Evolutionary conservation across 2,797 vertebrate genomes (phyloP).

Genomic region (Sebastes umbrosus): DNA sequence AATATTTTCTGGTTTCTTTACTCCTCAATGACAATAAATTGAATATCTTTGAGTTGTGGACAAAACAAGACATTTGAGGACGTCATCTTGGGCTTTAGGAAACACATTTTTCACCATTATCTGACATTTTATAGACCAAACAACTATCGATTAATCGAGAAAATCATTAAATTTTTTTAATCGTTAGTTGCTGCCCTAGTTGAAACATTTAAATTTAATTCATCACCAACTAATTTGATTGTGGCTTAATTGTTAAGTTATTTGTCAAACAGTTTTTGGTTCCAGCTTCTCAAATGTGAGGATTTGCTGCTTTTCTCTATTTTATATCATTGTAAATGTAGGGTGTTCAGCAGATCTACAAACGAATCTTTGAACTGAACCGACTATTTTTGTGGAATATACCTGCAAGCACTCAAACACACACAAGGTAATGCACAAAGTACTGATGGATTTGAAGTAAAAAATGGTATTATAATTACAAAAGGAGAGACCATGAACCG

Average conservation of each 20-base stretch:
- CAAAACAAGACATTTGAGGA: too few species aligned
- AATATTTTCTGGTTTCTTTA: too few species aligned
- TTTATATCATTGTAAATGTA: neutral
- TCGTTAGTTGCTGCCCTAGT: too few species aligned
- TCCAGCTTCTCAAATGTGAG: slow-evolving; percentile 1
- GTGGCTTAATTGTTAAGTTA: neutral
- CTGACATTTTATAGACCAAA: too few species aligned
- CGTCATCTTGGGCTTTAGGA: too few species aligned
- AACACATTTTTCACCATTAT: too few species aligned
- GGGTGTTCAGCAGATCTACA: neutral
- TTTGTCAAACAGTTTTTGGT: neutral
- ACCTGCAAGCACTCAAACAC: neutral
- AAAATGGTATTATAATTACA: neutral
- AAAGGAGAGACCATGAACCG: neutral
- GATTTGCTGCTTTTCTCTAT: neutral
- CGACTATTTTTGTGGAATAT: neutral
- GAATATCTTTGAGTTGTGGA: too few species aligned
- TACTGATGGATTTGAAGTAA: neutral
- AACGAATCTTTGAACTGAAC: neutral
- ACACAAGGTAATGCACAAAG: neutral
- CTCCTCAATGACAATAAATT: too few species aligned
- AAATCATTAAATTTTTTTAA: too few species aligned
- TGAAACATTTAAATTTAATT: neutral
- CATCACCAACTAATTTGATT: neutral
- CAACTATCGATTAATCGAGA: too few species aligned